Evolutionary conservation across 2,797 vertebrate species (phyloP), one percentile per base, ranked within the genome.

Genomic region (Enteromius paludinosus): DNA sequence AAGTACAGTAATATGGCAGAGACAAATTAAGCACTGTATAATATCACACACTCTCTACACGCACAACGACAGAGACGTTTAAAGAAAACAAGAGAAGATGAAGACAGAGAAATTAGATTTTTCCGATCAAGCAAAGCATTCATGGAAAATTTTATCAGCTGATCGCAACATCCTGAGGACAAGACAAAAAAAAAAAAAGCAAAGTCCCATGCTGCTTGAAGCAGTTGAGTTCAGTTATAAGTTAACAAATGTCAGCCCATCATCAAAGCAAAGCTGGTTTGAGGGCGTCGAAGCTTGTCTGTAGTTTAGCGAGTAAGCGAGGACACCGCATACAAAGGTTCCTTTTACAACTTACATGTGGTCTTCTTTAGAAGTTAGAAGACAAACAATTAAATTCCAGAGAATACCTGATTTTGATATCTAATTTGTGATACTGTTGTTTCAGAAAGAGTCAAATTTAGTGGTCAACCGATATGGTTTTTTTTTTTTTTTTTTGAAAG

Each of bases 231-330:
- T 61, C 66, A 62, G 28, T 49, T 79, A 12, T 14, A 56, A 70
- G 66, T 52, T 38, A 66, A 68, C 52, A 62, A 71, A 80, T 71
- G 68, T 80, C 78, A 70, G 49, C 35, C 41, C 35, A 72, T 73
- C 79, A 64, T 65, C 30, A 81, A 62, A 49, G 56, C 43, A 71
- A 59, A 30, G 20, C 15, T 54, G 69, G 49, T 69, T 43, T 69
- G 52, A 80, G 52, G 77, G 52, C n/a, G 1, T 65, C 45, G 17
- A 47, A 78, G 62, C 61, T 35, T 35, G 28, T 66, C 76, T 20
- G n/a, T 6, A 14, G 61, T 17, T 41, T 38, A 38, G 56, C 23
- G 73, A 43, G n/a, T 38, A 69, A 69, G 47, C 25, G 65, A 79
- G 78, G 78, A 70, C 65, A 70, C 23, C 0, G 47, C 5, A 56